phyloP scores from a whole-genome alignment of 2,888 invertebrate species.

The Ochropleura leucogaster region DNA sequence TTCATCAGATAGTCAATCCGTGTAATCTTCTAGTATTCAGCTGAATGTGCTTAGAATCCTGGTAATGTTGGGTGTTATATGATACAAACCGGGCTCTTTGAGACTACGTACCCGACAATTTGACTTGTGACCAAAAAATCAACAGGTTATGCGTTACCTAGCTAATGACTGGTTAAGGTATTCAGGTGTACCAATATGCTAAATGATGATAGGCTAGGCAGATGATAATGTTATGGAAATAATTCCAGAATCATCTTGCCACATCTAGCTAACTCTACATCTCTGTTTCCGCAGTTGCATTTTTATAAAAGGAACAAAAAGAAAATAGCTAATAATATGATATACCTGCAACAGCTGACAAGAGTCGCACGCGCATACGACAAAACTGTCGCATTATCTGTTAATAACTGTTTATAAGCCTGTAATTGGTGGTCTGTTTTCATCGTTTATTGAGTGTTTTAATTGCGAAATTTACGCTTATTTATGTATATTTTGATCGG shows the following conservation, averaged over 20 bases:
- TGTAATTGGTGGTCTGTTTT: constrained; percentile 37
- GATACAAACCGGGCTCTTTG: too few relatives aligned
- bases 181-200: too few relatives aligned
- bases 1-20: too few relatives aligned
- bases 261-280: constrained; percentile 1
- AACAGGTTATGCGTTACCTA: too few relatives aligned
- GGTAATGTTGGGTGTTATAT: too few relatives aligned
- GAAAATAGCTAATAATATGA: constrained; percentile 22
- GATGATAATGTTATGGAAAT: too few relatives aligned
- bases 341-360: constrained; percentile 39
- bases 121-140: too few relatives aligned
- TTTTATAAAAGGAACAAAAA: constrained; percentile 29
- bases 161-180: too few relatives aligned
- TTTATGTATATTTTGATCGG: background rate
- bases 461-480: constrained; percentile 24
- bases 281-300: constrained; percentile 8
- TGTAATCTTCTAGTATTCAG: too few relatives aligned
- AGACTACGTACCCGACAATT: too few relatives aligned
- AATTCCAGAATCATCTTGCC: background rate
- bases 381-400: constrained; percentile 38
- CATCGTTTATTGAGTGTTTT: constrained; percentile 14
- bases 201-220: too few relatives aligned
- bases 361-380: constrained; percentile 43
- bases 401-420: constrained; percentile 27
- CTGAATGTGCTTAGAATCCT: too few relatives aligned